Evolutionary conservation across 2,113 vertebrate genomes (phyloP).

Genomic region (Percina caprodes): DNA sequence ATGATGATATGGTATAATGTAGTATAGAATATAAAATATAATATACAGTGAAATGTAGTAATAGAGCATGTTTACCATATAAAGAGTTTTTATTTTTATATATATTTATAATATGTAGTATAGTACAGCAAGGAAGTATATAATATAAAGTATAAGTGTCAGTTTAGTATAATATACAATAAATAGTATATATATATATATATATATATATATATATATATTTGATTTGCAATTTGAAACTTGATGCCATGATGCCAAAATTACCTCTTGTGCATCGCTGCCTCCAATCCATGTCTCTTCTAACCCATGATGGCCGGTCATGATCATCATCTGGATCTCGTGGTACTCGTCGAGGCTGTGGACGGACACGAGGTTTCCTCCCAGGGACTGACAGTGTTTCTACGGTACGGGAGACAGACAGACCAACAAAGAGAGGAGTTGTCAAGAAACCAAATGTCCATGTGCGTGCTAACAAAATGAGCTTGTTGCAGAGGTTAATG

Average conservation of each 20-base stretch:
- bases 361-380: not conserved
- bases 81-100: not conserved
- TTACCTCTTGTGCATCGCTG: slow-evolving; percentile 1
- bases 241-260: not conserved
- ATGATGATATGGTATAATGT: too few relatives aligned
- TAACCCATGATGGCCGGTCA: rapidly evolving
- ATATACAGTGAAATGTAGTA: too few relatives aligned
- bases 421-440: not conserved
- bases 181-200: not conserved
- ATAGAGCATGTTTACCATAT: not conserved
- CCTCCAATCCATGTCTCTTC: not conserved
- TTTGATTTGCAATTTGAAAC: not conserved
- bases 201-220: too few relatives aligned
- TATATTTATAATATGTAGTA: not conserved
- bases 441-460: not conserved
- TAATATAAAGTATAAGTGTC: not conserved
- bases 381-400: not conserved
- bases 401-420: not conserved
- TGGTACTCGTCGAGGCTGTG: not conserved
- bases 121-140: too few relatives aligned
- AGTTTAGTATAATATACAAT: not conserved
- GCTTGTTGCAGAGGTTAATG: not conserved
- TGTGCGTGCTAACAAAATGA: not conserved
- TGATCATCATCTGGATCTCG: not conserved
- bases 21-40: too few relatives aligned